Percentiles rank a stretch among this genome's conserved stretches.
These are phyloP conservation scores for Psilopogon haemacephalus DNA, from an alignment of 2,113 vertebrate species.

Conservation along the genomic window DNA sequence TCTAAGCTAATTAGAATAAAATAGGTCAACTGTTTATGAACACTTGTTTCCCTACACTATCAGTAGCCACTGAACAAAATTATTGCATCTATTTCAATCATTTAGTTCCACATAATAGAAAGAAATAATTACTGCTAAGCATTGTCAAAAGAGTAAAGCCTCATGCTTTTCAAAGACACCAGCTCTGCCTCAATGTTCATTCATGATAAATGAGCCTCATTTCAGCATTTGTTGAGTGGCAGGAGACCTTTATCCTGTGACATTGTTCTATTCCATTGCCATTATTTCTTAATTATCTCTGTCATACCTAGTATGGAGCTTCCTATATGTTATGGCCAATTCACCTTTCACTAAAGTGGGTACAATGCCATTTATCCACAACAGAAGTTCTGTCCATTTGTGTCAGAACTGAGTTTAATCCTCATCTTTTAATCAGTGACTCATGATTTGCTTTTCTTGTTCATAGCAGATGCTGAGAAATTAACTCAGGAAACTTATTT, in stretches of 20 bases:
- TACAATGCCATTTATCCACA: not conserved
- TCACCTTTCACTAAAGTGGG: not conserved
- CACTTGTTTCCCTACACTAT: not conserved
- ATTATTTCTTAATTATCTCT: constrained; percentile 68
- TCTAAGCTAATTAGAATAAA: not conserved
- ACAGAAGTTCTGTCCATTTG: not conserved
- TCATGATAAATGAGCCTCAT: constrained; percentile 68
- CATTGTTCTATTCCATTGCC: constrained; percentile 53
- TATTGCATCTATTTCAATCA: not conserved
- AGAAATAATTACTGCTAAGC: constrained; percentile 9
- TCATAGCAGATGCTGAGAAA: not conserved
- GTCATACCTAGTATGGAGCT: constrained; percentile 4
- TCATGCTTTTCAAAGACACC: not conserved
- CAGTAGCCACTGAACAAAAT: not conserved
- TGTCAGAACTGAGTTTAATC: not conserved
- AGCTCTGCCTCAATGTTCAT: constrained; percentile 35
- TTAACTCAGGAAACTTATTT: not conserved
- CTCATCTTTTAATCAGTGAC: not conserved
- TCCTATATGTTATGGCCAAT: constrained; percentile 2
- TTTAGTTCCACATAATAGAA: constrained; percentile 18
- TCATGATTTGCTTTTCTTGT: not conserved
- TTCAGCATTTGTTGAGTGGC: constrained; percentile 40
- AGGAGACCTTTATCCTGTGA: constrained; percentile 60
- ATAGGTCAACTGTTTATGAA: not conserved
- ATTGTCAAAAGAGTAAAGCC: constrained; percentile 18